Evolutionary conservation across 2,888 invertebrate species (phyloP).

Genomic region (Synergus itoensis): DNA sequence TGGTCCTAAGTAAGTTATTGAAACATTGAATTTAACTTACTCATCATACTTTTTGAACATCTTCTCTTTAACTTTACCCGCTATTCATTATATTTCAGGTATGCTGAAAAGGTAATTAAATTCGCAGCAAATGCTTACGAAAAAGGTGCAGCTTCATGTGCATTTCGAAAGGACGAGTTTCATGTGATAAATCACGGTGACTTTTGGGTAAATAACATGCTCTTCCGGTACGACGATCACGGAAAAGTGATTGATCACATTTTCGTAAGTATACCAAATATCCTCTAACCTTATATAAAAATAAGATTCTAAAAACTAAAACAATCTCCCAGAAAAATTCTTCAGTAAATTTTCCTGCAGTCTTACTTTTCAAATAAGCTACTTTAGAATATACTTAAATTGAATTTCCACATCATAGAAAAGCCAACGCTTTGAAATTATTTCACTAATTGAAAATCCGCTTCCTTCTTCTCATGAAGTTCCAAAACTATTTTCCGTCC

Average conservation of each 20-base stretch:
- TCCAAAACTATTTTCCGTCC: no score
- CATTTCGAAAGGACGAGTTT: slow-evolving; percentile 60
- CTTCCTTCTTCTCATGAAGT: no score
- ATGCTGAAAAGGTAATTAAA: slow-evolving; percentile 58
- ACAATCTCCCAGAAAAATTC: neutral
- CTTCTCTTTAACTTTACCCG: slow-evolving; percentile 9
- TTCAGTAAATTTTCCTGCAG: neutral
- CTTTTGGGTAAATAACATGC: slow-evolving; percentile 72
- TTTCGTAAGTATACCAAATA: slow-evolving; percentile 59
- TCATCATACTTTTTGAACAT: neutral
- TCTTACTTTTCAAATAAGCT: no score
- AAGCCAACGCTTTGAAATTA: no score
- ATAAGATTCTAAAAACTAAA: neutral
- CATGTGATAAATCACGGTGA: slow-evolving; percentile 72
- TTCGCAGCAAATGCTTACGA: slow-evolving; percentile 48
- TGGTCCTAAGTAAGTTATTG: slow-evolving; percentile 56
- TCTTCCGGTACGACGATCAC: slow-evolving; percentile 67
- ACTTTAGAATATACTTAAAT: no score
- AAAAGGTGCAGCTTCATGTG: slow-evolving; percentile 40
- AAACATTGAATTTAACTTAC: neutral
- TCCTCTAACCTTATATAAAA: neutral
- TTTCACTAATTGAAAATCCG: no score
- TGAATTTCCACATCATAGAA: no score
- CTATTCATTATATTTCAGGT: slow-evolving; percentile 49
- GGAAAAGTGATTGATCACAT: slow-evolving; percentile 65